Percentiles rank a stretch among this genome's conserved stretches.
These are phyloP conservation scores for Stegodyphus dumicola DNA, from an alignment of 1,140 invertebrate species.

Conservation along the genomic window DNA sequence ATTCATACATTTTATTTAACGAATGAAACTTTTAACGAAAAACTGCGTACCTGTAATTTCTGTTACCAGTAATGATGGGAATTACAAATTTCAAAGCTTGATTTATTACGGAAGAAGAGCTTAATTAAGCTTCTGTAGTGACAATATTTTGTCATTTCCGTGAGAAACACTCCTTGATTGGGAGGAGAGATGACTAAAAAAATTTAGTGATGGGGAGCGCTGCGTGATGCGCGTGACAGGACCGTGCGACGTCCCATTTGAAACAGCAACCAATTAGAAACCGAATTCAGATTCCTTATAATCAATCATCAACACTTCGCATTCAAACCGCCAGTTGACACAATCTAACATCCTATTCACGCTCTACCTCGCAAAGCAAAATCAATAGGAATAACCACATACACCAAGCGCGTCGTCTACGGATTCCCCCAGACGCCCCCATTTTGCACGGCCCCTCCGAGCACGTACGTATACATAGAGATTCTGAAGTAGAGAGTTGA, in stretches of 20 bases:
- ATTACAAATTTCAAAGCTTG: no score
- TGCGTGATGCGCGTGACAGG: no score
- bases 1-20: no score
- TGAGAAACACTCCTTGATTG: no score
- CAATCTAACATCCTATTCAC: conserved; percentile 35
- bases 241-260: neutral
- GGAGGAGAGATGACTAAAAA: no score
- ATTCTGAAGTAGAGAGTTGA: conserved; percentile 3
- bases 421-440: neutral
- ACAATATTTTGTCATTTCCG: no score
- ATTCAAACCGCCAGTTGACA: conserved; percentile 32
- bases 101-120: no score
- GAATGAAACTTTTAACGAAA: no score
- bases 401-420: neutral
- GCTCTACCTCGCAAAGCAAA: conserved; percentile 4
- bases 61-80: no score
- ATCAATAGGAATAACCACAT: conserved; percentile 44
- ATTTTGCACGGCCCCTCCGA: neutral
- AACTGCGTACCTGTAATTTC: no score
- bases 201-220: no score
- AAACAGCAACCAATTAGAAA: conserved; percentile 34
- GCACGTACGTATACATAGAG: neutral
- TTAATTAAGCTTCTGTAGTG: no score
- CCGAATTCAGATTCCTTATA: conserved; percentile 7
- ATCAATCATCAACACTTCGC: conserved; percentile 23